A percentile compares a stretch with the other conserved stretches of the same genome.
Evolutionary conservation across 1,140 invertebrate genomes (phyloP).

Genomic region (Rhizoglyphus robini): DNA sequence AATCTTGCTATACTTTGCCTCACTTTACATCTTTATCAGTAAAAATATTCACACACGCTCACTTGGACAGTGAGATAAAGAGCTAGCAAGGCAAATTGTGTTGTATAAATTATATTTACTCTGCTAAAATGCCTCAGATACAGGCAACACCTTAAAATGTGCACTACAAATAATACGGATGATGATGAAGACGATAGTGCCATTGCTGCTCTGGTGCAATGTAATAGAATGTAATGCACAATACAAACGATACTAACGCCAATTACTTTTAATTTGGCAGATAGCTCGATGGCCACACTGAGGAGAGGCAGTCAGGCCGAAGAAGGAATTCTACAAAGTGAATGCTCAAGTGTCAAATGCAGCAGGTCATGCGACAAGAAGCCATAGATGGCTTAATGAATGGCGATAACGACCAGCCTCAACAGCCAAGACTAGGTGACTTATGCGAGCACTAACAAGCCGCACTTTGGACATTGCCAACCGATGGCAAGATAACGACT

Average conservation of each 20-base stretch:
- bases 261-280: slow-evolving; percentile 10
- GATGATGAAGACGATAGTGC: neutral
- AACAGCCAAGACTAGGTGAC: no score
- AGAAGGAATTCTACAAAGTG: neutral
- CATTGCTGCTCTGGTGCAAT: neutral
- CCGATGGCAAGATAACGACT: no score
- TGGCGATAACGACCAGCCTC: neutral
- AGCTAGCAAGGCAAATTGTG: neutral
- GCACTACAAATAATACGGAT: neutral
- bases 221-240: neutral
- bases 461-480: no score
- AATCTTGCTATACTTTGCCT: slow-evolving; percentile 1
- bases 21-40: slow-evolving; percentile 2
- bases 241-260: neutral
- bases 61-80: neutral
- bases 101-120: neutral
- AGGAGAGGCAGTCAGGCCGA: neutral
- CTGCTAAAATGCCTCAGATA: neutral
- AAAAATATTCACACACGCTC: slow-evolving; percentile 3
- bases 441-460: no score
- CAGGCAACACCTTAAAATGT: slow-evolving; percentile 10
- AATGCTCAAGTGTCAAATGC: neutral
- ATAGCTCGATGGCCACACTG: neutral
- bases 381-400: neutral
- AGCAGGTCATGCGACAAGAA: slow-evolving; percentile 6